phyloP scores from a whole-genome alignment of 1,140 invertebrate genomes.

The Grapholita molesta region DNA sequence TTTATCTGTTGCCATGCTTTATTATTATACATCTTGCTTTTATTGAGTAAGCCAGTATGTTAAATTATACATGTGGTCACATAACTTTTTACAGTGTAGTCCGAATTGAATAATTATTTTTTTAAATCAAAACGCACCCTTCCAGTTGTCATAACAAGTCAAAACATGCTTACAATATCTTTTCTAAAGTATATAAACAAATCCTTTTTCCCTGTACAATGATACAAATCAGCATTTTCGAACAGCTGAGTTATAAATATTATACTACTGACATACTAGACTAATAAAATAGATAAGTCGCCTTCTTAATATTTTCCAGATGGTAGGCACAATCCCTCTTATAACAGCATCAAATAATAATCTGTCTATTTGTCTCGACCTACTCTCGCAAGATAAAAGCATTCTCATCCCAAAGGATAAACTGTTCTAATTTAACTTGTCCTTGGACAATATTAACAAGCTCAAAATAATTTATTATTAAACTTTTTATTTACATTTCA shows the following conservation, averaged over 20 bases:
- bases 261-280: background rate
- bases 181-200: no score
- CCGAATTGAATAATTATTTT: no score
- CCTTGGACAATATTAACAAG: background rate
- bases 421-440: background rate
- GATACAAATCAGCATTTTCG: background rate
- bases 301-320: background rate
- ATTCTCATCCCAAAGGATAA: background rate
- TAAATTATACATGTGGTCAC: no score
- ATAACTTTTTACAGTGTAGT: no score
- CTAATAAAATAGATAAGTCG: background rate
- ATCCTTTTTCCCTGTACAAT: no score
- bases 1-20: no score
- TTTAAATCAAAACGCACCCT: no score
- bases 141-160: no score
- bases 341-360: background rate
- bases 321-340: background rate
- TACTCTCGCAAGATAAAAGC: background rate
- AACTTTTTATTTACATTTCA: background rate
- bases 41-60: no score
- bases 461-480: background rate
- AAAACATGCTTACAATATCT: no score
- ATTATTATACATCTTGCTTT: no score
- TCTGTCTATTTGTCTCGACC: background rate
- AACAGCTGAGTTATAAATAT: background rate